Conservation (phyloP, 2,797 vertebrate species). For the Catharus ustulatus region DNA sequence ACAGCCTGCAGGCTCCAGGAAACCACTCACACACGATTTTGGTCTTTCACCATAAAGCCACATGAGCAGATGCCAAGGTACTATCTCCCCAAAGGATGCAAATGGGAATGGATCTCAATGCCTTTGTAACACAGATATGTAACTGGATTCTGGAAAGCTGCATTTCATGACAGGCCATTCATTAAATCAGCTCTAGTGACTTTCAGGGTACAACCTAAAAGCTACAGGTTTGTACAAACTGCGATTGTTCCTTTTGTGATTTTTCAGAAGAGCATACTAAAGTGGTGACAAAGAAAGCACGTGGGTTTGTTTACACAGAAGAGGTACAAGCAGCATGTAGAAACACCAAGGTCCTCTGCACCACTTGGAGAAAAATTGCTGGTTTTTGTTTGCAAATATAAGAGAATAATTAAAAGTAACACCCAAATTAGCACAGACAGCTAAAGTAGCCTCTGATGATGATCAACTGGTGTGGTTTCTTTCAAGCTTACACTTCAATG, state of each 20-base stretch:
- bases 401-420: neutral
- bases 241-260: neutral
- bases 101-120: neutral
- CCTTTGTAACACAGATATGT: neutral
- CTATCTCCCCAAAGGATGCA: neutral
- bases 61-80: neutral
- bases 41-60: neutral
- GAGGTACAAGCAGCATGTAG: neutral
- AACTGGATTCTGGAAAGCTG: neutral
- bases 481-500: neutral
- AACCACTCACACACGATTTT: accelerated
- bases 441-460: neutral
- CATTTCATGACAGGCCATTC: neutral
- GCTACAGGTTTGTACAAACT: neutral
- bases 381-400: neutral
- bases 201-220: neutral
- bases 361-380: neutral
- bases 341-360: neutral
- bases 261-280: neutral
- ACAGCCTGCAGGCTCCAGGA: neutral
- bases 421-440: neutral
- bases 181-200: neutral
- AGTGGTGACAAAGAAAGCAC: neutral
- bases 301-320: neutral
- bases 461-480: neutral